Conservation (phyloP, 2,797 vertebrate genomes). For the Lates japonicus region DNA sequence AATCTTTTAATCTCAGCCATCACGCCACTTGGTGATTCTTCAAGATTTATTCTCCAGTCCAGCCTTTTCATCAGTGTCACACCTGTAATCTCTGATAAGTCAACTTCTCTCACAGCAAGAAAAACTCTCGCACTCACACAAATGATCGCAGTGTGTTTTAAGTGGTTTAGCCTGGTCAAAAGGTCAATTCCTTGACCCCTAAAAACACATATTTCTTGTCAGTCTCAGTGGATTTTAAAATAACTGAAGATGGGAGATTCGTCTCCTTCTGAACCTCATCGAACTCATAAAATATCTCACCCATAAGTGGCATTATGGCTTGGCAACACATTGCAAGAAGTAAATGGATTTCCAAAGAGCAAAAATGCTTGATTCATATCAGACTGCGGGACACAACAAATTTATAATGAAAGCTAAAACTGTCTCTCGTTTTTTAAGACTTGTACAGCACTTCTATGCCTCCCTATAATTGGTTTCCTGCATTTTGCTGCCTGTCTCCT, state of each 20-base stretch:
- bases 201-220: background rate
- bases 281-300: background rate
- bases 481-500: slow-evolving; percentile 31
- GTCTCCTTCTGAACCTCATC: background rate
- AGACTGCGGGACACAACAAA: slow-evolving; percentile 4
- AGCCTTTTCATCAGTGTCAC: slow-evolving; percentile 29
- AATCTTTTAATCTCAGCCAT: slow-evolving; percentile 60
- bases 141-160: background rate
- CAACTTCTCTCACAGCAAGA: slow-evolving; percentile 16
- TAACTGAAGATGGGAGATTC: background rate
- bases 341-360: slow-evolving; percentile 7
- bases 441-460: background rate
- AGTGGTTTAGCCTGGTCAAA: background rate
- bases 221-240: background rate
- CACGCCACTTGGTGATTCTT: slow-evolving; percentile 19
- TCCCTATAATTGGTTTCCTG: slow-evolving; percentile 44
- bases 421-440: slow-evolving; percentile 26
- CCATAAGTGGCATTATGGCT: background rate
- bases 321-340: background rate
- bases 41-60: slow-evolving; percentile 33
- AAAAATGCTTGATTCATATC: slow-evolving; percentile 1
- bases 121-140: background rate
- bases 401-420: slow-evolving; percentile 29
- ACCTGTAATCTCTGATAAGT: slow-evolving; percentile 29
- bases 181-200: slow-evolving; percentile 5